phyloP scores from a whole-genome alignment of 2,888 invertebrate species.

The Leucozona laternaria region DNA sequence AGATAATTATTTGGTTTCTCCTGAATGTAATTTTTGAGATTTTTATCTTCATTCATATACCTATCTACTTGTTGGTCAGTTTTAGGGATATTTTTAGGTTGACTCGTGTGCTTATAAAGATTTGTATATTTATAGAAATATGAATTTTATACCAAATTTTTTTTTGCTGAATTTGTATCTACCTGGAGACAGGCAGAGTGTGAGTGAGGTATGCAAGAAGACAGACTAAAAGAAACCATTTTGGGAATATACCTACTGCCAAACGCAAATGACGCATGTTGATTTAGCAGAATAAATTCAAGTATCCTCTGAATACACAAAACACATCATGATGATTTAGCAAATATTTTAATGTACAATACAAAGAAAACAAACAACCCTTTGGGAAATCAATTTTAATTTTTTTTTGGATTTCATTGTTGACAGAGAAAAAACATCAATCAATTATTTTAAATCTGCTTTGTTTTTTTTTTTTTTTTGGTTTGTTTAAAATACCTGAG shows the following conservation, averaged over 20 bases:
- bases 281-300: background rate
- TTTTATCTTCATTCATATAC: background rate
- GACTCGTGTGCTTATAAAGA: background rate
- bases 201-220: background rate
- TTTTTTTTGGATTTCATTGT: background rate
- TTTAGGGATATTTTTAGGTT: background rate
- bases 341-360: background rate
- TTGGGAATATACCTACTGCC: background rate
- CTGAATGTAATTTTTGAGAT: background rate
- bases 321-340: background rate
- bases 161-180: no score
- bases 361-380: background rate
- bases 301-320: background rate
- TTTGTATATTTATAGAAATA: background rate
- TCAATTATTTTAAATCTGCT: background rate
- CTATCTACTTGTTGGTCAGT: background rate
- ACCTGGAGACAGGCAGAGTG: background rate
- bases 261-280: background rate
- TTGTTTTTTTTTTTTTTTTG: background rate
- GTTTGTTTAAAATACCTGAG: background rate
- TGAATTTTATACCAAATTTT: no score
- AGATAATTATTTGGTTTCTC: background rate
- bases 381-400: background rate
- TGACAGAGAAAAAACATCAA: background rate
- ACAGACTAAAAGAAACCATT: background rate